Percentiles rank a stretch among this genome's conserved stretches.
phyloP scores from a whole-genome alignment of 53 echinoderm and acorn worm species.

The Apostichopus leukothele region DNA sequence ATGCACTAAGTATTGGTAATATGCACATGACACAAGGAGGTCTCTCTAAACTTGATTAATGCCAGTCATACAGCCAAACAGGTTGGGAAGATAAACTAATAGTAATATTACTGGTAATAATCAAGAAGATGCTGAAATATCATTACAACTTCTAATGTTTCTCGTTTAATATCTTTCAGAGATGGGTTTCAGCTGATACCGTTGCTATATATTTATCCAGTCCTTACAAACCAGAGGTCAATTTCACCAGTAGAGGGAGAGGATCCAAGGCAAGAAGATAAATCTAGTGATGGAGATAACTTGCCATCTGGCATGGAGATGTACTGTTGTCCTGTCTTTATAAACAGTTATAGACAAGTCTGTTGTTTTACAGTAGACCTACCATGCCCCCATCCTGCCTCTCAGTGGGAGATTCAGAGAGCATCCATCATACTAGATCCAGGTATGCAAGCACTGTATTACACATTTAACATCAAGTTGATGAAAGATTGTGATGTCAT shows the following conservation, averaged over 20 bases:
- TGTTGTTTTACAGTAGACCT: slow-evolving; percentile 79
- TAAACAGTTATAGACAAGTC: slow-evolving; percentile 83
- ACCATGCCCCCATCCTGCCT: slow-evolving; percentile 67
- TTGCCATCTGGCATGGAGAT: slow-evolving; percentile 30
- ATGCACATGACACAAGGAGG: no score
- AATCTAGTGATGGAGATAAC: slow-evolving; percentile 6
- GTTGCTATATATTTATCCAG: slow-evolving; percentile 83
- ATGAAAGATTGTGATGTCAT: neutral
- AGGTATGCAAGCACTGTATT: slow-evolving; percentile 47
- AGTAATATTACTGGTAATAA: no score
- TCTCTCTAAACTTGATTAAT: no score
- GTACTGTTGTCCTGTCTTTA: slow-evolving; percentile 77
- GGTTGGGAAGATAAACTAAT: no score
- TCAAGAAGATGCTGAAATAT: no score
- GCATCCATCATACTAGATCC: slow-evolving; percentile 76
- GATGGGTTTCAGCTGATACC: slow-evolving; percentile 71
- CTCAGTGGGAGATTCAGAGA: slow-evolving; percentile 80
- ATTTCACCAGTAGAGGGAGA: slow-evolving; percentile 26
- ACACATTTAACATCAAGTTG: no score
- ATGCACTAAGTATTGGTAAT: no score
- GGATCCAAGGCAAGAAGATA: slow-evolving; percentile 35
- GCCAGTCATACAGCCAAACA: no score
- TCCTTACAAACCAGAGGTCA: slow-evolving; percentile 43
- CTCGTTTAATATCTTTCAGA: slow-evolving; percentile 31
- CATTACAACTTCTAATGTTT: no score